Conservation (phyloP, 2,888 invertebrate genomes). For the Callyntrura guangdongensis region DNA sequence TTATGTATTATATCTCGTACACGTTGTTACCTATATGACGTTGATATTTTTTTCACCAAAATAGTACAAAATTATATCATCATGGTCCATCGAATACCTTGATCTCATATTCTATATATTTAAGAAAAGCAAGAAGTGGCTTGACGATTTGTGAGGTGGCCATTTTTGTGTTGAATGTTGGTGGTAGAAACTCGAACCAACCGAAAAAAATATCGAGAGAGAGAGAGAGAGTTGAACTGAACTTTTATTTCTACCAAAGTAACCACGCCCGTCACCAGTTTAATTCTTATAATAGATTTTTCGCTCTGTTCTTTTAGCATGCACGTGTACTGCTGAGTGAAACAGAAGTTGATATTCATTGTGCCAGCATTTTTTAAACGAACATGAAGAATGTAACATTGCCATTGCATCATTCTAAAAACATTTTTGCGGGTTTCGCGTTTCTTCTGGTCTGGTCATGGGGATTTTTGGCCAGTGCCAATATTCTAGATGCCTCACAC, state of each 20-base stretch:
- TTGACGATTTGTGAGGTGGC: not conserved
- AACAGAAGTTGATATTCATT: too few relatives aligned
- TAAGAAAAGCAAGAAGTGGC: not conserved
- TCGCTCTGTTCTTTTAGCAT: not conserved
- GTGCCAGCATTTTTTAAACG: not conserved
- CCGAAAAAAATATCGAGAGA: not conserved
- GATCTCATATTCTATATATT: not conserved
- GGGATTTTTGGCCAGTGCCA: too few relatives aligned
- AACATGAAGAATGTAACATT: not conserved
- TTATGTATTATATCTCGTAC: not conserved
- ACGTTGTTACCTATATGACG: too few relatives aligned
- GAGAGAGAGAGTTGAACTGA: not conserved
- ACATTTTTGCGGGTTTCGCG: not conserved
- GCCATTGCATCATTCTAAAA: not conserved
- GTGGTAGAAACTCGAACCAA: not conserved
- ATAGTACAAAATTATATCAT: constrained; percentile 9
- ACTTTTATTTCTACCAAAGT: constrained; percentile 15
- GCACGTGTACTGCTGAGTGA: too few relatives aligned
- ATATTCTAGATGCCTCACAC: too few relatives aligned
- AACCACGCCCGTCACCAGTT: constrained; percentile 51
- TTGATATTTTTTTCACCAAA: too few relatives aligned
- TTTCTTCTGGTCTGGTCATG: not conserved
- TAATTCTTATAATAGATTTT: not conserved
- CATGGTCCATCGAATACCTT: not conserved
- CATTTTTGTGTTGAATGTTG: too few relatives aligned